These are phyloP conservation scores for Sycophila texana DNA, from an alignment of 2,888 invertebrate genomes.

Conservation along the genomic window DNA sequence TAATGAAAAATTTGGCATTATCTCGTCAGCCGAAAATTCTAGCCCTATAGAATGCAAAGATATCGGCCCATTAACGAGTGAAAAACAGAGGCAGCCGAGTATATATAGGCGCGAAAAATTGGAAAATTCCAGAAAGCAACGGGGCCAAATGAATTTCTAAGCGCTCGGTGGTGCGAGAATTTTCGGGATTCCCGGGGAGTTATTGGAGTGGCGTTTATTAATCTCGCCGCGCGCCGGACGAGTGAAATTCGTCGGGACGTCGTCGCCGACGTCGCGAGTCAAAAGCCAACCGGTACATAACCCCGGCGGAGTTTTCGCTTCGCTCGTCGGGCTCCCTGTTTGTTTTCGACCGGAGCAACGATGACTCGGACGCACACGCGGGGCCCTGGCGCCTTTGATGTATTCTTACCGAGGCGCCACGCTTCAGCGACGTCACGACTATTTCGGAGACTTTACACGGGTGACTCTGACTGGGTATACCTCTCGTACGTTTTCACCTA, in stretches of 20 bases:
- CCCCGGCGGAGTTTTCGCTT: slow-evolving; percentile 13
- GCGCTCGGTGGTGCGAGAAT: slow-evolving; percentile 31
- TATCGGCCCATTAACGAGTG: neutral
- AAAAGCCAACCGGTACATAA: slow-evolving; percentile 20
- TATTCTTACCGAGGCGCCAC: slow-evolving; percentile 27
- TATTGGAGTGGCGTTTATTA: slow-evolving; percentile 54
- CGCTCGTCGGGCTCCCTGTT: slow-evolving; percentile 21
- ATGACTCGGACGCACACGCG: slow-evolving; percentile 3
- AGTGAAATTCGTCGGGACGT: slow-evolving; percentile 33
- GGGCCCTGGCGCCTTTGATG: slow-evolving; percentile 36
- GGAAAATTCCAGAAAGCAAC: slow-evolving; percentile 37
- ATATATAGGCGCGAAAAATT: slow-evolving; percentile 23
- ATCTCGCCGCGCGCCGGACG: slow-evolving; percentile 13
- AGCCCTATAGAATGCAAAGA: too few species aligned
- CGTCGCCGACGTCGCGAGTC: slow-evolving; percentile 17
- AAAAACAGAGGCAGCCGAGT: neutral
- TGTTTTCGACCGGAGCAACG: slow-evolving; percentile 42
- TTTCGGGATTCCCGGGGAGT: slow-evolving; percentile 42
- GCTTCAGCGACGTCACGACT: neutral
- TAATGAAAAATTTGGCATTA: too few species aligned
- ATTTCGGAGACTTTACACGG: too few species aligned
- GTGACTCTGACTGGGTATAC: too few species aligned
- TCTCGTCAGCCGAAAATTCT: too few species aligned
- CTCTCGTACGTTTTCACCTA: too few species aligned
- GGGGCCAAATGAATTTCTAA: slow-evolving; percentile 32